Conservation (phyloP, 1,140 invertebrate species). For the Dreissena polymorpha region DNA sequence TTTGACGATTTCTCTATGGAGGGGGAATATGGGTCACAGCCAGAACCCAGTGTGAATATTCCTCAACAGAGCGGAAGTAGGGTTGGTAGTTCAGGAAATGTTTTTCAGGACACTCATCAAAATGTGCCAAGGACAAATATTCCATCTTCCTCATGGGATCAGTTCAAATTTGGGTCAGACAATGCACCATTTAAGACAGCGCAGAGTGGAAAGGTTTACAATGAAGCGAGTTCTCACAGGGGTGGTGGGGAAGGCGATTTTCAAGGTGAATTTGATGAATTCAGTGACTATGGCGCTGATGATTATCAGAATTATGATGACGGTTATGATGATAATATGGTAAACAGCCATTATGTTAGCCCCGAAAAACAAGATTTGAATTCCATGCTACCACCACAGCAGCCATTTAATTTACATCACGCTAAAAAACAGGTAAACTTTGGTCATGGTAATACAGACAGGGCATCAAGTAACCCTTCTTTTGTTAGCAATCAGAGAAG, state of each 20-base stretch:
- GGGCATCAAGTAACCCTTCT: no score
- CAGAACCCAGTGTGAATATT: background rate
- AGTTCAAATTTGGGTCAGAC: background rate
- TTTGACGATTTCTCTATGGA: background rate
- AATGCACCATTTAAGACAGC: background rate
- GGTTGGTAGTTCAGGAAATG: background rate
- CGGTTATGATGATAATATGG: conserved; percentile 2
- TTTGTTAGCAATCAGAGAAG: no score
- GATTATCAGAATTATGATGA: background rate
- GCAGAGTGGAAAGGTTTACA: background rate
- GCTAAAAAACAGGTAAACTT: no score
- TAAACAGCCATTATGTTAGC: background rate
- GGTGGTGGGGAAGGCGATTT: background rate
- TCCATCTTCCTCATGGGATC: background rate
- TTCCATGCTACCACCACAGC: background rate
- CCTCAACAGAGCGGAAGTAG: background rate
- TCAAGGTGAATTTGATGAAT: background rate
- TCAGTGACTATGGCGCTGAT: background rate
- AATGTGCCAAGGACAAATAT: background rate
- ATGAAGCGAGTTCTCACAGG: background rate
- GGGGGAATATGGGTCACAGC: background rate
- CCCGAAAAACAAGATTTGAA: background rate
- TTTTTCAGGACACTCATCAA: background rate
- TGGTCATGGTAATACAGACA: no score
- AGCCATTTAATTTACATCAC: no score